Evolutionary conservation across 2,797 vertebrate genomes (phyloP), one percentile per base, ranked within the genome.

Genomic region (Sphenodon punctatus): DNA sequence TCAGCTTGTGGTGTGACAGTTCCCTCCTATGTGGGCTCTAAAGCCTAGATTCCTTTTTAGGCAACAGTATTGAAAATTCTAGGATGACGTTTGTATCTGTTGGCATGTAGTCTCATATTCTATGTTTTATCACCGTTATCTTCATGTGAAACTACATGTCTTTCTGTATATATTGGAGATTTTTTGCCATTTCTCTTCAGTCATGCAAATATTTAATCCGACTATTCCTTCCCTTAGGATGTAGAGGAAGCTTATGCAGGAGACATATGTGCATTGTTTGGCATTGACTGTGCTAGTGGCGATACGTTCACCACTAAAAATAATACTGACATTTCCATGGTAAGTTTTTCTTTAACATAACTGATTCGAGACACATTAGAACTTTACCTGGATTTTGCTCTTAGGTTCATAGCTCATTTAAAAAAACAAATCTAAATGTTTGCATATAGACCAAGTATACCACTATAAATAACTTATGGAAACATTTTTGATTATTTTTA

Each of bases 201-300:
- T 38, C 76, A n/a, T 5, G 4, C 76, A 49, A 61, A 0, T 3
- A 63, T 48, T 41, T 17, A 13, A 58, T 3, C 32, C 49, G 14
- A 8, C 51, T n/a, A n/a, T 72, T 61, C 67, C 67, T 83, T 51
- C 56, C 20, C 56, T 10, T 76, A 99, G 99, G 99, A 99, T 86
- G 97, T 99, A 2, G 97, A 95, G 4, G 97, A 97, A 76, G 97
- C 96, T 53, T 98, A 97, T 56, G 96, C 98, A 0, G 98, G 99
- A 53, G 98, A 99, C 73, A 99, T 99, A 88, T 99, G 97, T 88
- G 99, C 98, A 1, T 90, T 99, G 73, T 99, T 99, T 88, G 99
- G 99, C 78, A 97, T 99, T 1, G 98, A 99, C 90, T 99, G 98
- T 88, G 98, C 98, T 16, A 99, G 98, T 2, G 99, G 99, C 82